phyloP scores from a whole-genome alignment of 2,888 invertebrate genomes.

The Melanostoma scalare region DNA sequence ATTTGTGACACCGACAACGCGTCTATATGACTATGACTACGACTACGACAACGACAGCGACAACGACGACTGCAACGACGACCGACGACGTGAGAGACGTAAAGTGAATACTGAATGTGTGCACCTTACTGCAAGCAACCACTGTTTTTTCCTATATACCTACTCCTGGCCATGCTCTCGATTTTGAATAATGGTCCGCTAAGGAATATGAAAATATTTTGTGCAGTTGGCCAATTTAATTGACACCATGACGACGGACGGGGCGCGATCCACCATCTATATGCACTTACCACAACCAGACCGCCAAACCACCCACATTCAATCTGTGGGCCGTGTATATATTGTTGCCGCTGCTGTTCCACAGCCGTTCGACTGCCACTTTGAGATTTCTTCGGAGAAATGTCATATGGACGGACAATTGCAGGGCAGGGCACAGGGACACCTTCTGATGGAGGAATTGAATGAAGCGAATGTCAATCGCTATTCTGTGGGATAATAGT shows the following conservation, averaged over 20 bases:
- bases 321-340: constrained; percentile 49
- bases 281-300: constrained; percentile 35
- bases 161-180: constrained; percentile 54
- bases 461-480: constrained; percentile 65
- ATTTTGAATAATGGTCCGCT: constrained; percentile 71
- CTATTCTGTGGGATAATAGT: constrained; percentile 60
- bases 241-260: constrained; percentile 69
- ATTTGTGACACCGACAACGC: constrained; percentile 32
- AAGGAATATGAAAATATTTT: constrained; percentile 67
- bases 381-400: constrained; percentile 64
- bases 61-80: constrained; percentile 22
- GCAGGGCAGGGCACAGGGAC: constrained; percentile 47
- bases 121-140: constrained; percentile 64
- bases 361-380: constrained; percentile 39
- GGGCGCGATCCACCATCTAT: constrained; percentile 64
- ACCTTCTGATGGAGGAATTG: constrained; percentile 11
- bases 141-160: not conserved
- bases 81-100: constrained; percentile 55
- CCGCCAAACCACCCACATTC: constrained; percentile 65
- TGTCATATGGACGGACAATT: constrained; percentile 62
- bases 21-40: constrained; percentile 20
- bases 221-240: constrained; percentile 73
- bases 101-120: constrained; percentile 71
- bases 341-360: constrained; percentile 21
- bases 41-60: constrained; percentile 29